phyloP scores from a whole-genome alignment of 2,888 invertebrate species.

The Spisula subtruncata region DNA sequence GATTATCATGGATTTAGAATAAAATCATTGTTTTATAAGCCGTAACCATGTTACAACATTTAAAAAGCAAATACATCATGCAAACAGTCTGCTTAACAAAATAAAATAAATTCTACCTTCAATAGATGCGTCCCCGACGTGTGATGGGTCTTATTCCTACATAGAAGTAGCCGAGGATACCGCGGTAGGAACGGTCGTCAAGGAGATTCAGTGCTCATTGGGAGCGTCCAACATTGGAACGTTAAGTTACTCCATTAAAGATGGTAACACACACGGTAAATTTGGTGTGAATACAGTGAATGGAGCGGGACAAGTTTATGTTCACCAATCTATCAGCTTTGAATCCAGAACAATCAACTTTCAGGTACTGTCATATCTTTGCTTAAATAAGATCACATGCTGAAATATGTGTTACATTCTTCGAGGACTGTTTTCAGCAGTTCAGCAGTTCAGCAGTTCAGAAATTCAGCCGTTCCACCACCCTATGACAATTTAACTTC shows the following conservation, averaged over 20 bases:
- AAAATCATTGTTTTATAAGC: no score
- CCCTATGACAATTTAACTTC: no score
- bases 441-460: no score
- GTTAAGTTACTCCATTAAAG: constrained; percentile 67
- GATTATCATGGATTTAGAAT: no score
- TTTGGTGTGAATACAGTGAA: constrained; percentile 64
- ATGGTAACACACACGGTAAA: constrained; percentile 69
- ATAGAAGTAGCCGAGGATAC: constrained; percentile 60
- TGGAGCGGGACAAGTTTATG: constrained; percentile 54
- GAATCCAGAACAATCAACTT: constrained; percentile 58
- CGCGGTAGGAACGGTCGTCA: constrained; percentile 52
- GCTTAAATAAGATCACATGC: no score
- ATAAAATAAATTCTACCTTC: no score
- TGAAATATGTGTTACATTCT: not conserved
- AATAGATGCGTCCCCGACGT: constrained; percentile 45
- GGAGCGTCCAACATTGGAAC: constrained; percentile 62
- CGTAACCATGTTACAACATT: no score
- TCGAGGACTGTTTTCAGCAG: no score
- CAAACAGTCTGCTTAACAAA: no score
- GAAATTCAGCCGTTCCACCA: no score
- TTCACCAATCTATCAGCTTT: constrained; percentile 62
- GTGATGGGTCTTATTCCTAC: constrained; percentile 54
- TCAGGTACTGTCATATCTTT: constrained; percentile 39
- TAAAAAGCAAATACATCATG: not conserved
- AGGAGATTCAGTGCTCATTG: constrained; percentile 67